A percentile compares a stretch with the other conserved stretches of the same genome.
Evolutionary conservation across 2,797 vertebrate species (phyloP).

Genomic region (Acanthurus leucopareius): DNA sequence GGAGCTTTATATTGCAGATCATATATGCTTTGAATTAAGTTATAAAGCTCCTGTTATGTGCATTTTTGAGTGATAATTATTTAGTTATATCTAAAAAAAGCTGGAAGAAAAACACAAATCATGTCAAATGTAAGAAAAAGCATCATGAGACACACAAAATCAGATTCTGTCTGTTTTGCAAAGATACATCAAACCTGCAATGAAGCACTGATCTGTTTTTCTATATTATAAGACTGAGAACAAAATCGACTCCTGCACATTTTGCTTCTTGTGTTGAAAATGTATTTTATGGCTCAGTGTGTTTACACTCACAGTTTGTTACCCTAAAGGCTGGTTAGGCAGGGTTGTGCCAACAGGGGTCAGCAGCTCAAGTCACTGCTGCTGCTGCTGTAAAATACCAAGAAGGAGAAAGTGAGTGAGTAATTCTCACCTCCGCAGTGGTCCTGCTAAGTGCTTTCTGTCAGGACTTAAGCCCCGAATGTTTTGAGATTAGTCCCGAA

Average conservation of each 20-base stretch:
- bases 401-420: slow-evolving; percentile 23
- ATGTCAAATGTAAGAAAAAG: neutral
- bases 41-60: too few species aligned
- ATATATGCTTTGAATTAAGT: neutral
- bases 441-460: slow-evolving; percentile 64
- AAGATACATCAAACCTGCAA: too few species aligned
- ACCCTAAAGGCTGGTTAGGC: slow-evolving; percentile 41
- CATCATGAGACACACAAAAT: too few species aligned
- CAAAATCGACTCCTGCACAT: neutral
- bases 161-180: neutral
- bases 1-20: slow-evolving; percentile 1
- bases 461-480: slow-evolving; percentile 53
- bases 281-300: neutral
- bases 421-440: slow-evolving; percentile 56
- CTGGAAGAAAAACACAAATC: neutral
- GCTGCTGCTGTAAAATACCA: slow-evolving; percentile 30
- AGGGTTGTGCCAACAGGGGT: slow-evolving; percentile 40
- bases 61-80: neutral
- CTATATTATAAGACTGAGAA: neutral
- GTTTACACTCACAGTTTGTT: slow-evolving; percentile 31
- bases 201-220: neutral
- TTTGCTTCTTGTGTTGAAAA: neutral
- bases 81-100: neutral
- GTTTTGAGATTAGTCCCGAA: slow-evolving; percentile 62
- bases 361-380: slow-evolving; percentile 52